Conservation (phyloP, 2,113 vertebrate genomes). For the Zonotrichia leucophrys region DNA sequence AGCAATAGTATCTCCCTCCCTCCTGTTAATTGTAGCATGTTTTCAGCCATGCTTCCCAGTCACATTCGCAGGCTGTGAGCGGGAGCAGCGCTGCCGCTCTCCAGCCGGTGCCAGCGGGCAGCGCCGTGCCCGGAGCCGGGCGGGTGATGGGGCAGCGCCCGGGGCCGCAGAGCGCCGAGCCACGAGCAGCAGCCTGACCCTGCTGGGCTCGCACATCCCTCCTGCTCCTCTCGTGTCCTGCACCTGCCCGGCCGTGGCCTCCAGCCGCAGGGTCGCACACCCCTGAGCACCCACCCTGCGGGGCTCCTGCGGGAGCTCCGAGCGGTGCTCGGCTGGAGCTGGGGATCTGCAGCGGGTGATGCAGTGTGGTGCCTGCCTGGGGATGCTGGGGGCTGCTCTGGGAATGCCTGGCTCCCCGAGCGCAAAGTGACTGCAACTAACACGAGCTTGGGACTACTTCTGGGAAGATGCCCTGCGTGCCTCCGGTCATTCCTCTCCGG, state of each 20-base stretch:
- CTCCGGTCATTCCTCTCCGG: not conserved
- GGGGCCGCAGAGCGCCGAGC: not conserved
- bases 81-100: not conserved
- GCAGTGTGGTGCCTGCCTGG: not conserved
- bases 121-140: not conserved
- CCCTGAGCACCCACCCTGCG: not conserved
- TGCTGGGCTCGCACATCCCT: not conserved
- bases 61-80: slow-evolving; percentile 57
- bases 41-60: slow-evolving; percentile 67
- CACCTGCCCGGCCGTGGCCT: not conserved
- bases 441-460: slow-evolving; percentile 15
- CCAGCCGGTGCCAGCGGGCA: not conserved
- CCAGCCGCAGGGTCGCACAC: not conserved
- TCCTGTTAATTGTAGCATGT: slow-evolving; percentile 66
- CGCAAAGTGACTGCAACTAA: slow-evolving; percentile 26
- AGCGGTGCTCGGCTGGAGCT: not conserved
- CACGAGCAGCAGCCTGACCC: not conserved
- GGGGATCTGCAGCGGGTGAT: not conserved
- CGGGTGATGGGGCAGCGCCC: not conserved
- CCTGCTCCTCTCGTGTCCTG: not conserved
- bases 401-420: not conserved
- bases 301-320: not conserved
- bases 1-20: slow-evolving; percentile 67
- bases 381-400: not conserved
- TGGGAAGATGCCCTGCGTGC: slow-evolving; percentile 10